A percentile compares a stretch with the other conserved stretches of the same genome.
These are phyloP conservation scores for Archips crataeganus DNA, from an alignment of 2,888 invertebrate species.

Conservation along the genomic window DNA sequence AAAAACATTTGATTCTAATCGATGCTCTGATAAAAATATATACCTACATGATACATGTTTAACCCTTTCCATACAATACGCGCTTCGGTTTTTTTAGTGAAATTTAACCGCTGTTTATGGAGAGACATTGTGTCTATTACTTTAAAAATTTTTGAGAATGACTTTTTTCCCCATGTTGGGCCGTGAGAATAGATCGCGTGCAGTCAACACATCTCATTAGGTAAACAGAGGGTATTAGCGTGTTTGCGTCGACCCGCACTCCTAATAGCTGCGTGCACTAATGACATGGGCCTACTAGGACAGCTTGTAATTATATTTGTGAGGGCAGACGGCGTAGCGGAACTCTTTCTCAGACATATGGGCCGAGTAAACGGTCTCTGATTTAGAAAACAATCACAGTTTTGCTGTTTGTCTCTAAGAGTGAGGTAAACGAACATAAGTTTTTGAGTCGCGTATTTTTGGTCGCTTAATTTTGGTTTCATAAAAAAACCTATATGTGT, in stretches of 20 bases:
- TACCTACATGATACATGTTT: neutral
- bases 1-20: neutral
- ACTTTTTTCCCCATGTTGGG: conserved; percentile 67
- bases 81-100: conserved; percentile 61
- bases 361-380: neutral
- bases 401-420: neutral
- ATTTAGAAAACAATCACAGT: too few relatives aligned
- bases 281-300: conserved; percentile 18
- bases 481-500: too few relatives aligned
- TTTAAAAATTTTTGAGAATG: conserved; percentile 73
- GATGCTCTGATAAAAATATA: neutral
- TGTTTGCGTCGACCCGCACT: conserved; percentile 59
- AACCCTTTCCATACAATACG: conserved; percentile 56
- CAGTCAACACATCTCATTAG: conserved; percentile 74
- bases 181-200: conserved; percentile 81
- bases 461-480: too few relatives aligned
- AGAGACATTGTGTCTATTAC: conserved; percentile 81
- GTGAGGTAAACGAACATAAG: too few relatives aligned
- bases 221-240: conserved; percentile 71
- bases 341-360: neutral
- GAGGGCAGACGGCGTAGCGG: neutral
- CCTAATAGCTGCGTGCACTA: conserved; percentile 42
- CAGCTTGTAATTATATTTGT: conserved; percentile 2
- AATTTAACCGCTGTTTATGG: conserved; percentile 78
- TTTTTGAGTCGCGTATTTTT: too few relatives aligned